Base-by-base conservation (phyloP, 2,888 invertebrate species). In the Gnatocerus cornutus region DNA sequence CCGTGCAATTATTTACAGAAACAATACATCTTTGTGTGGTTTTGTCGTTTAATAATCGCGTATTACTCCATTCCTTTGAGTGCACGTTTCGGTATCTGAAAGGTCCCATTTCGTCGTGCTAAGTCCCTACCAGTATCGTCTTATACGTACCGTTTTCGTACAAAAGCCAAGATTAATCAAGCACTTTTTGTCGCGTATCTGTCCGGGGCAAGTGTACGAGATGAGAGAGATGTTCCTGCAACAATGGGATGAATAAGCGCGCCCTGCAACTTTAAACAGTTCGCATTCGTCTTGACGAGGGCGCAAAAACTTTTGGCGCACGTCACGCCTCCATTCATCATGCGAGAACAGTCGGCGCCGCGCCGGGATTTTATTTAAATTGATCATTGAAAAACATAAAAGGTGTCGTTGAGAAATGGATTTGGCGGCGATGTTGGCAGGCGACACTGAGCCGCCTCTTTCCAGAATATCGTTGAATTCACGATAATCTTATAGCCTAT, bases 341-440 rank as follows among this genome's bases (percentile, higher is more conserved):
- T 81, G 78, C 71, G 77, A 75, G 74, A 76, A 72, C 72, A 74
- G 73, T 73, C 77, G 76, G 76, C 73, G 78, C 72, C 77, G 77
- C 74, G 72, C 72, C 74, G 74, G 75, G 79, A 79, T 80, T 81
- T 81, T 81, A 82, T 82, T 82, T 80, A 81, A 82, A 83, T 81
- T 80, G 80, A 81, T 81, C 79, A 82, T 81, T 80, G 80, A 80
- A 81, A 81, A 81, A 81, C 80, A 81, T 80, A 78, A 81, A 82
- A 82, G 81, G 81, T 82, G 80, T 80, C 80, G 76, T 77, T 80
- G 79, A 80, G 79, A 79, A 82, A 82, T 81, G 79, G 79, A 80
- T 80, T 79, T 77, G 75, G 76, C 76, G 78, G 75, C 68, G 73
- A 78, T 77, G 78, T 78, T 63, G 59, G 58, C 59, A 29, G 50